Base-by-base conservation (phyloP, 35 echinoderm and acorn worm genomes). In the Ophiothrix spiculata region DNA sequence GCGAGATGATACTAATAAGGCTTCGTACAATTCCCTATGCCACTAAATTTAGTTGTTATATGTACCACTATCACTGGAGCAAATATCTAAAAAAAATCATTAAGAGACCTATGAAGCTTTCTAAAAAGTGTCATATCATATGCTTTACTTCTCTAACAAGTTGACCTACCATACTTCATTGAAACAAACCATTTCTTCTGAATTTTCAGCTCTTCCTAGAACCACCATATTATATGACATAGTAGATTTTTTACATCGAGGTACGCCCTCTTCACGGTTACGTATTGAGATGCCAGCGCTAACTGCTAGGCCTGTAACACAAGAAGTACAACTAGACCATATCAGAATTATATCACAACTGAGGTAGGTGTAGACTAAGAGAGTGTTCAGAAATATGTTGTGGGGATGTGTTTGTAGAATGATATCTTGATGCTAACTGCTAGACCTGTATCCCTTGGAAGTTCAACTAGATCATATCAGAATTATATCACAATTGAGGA, bases 161-260 rank as follows among this genome's bases (percentile, higher is more conserved):
- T n/a, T n/a, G n/a, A n/a, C n/a, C n/a, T n/a, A n/a, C n/a, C n/a
- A n/a, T n/a, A n/a, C n/a, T n/a, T n/a, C n/a, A n/a, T n/a, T n/a
- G n/a, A n/a, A n/a, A n/a, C n/a, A n/a, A n/a, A n/a, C n/a, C n/a
- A n/a, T n/a, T n/a, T n/a, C n/a, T n/a, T n/a, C n/a, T n/a, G n/a
- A n/a, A n/a, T n/a, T 86, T 79, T 4, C 85, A 99, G 96, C 91
- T 86, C 83, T 99, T 41, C 92, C 96, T 32, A 87, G 96, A 42
- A 94, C 96, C 0, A 99, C 96, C 29, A 99, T 99, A 45, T 82
- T 99, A 3, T 99, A 99, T 82, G 96, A 99, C 60, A 91, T 99
- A 25, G 77, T 99, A 56, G 96, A 99, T 39, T 99, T 86, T 32
- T 60, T 99, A 14, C 88, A 90, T 49, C 40, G 92, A 23, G 89